Conservation (phyloP, 2,888 invertebrate genomes). For the Eumerus sabulonum region DNA sequence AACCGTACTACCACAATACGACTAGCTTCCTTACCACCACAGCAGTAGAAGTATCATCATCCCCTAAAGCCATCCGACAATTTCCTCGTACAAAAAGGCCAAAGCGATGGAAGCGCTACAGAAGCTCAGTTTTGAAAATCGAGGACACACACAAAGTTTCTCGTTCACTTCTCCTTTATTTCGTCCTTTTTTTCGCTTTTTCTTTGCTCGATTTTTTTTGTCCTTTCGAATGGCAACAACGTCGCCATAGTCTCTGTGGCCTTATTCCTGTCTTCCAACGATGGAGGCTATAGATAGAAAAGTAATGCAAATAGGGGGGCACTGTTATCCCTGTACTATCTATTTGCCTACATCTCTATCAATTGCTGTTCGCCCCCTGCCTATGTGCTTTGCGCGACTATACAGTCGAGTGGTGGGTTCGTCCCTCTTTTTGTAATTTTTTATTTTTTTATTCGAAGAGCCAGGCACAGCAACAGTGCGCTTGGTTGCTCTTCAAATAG, state of each 20-base stretch:
- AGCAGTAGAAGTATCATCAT: neutral
- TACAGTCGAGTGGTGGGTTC: too few species aligned
- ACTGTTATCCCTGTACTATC: conserved; percentile 61
- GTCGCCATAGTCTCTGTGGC: conserved; percentile 14
- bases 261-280: conserved; percentile 27
- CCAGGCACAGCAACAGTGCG: conserved; percentile 53
- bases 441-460: too few species aligned
- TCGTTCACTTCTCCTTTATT: neutral
- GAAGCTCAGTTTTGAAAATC: conserved; percentile 33
- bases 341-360: conserved; percentile 61
- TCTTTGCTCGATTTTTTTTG: neutral
- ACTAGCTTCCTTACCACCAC: too few species aligned
- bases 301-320: conserved; percentile 57
- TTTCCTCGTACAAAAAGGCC: conserved; percentile 32
- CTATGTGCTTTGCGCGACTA: too few species aligned
- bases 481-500: conserved; percentile 54
- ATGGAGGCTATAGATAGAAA: conserved; percentile 20
- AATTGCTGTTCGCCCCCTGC: conserved; percentile 52
- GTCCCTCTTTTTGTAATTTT: neutral
- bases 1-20: neutral
- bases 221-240: too few species aligned
- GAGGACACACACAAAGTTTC: conserved; percentile 47
- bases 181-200: neutral
- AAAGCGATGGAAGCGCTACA: conserved; percentile 1
- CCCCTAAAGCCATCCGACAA: conserved; percentile 13